Evolutionary conservation across 1,140 invertebrate species (phyloP), one percentile per base, ranked within the genome.

Genomic region (Microplitis mediator): DNA sequence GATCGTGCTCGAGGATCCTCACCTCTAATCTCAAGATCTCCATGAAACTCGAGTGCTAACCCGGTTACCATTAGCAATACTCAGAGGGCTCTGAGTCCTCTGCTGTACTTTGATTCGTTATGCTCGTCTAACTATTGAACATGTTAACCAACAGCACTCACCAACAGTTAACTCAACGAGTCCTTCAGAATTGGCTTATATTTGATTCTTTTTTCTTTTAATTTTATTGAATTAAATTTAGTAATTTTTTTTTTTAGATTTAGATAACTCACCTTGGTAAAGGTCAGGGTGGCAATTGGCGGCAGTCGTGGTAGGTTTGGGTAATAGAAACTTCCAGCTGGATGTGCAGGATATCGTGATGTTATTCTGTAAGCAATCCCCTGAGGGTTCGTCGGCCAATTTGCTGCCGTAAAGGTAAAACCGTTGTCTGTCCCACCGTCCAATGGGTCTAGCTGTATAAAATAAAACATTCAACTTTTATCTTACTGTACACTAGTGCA

Each of bases 381-480:
- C 84, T 94, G 94, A 0, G 97, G 97, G 69, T 94, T 91, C 2
- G 96, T 97, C 52, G 94, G 92, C 92, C 95, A 96, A 87, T 98
- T 97, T 36, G 95, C 94, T 35, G 97, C 96, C 72, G 97, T 98
- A 85, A 99, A 99, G 65, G 97, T 97, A 84, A 97, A 95, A 0
- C 98, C 97, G 86, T 97, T 97, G 88, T 99, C 97, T 35, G 96
- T 98, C 56, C 98, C 98, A 31, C 97, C 97, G 88, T 99, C 98
- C 80, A 97, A 90, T 16, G 97, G 97, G 87, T 95, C 95, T 80
- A 97, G 91, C 94, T 95, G 85, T 52, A 79, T 76, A 77, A 63
- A 75, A 68, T 36, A 56, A 75, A 74, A 58, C 71, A 31, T 39
- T 14, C 6, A 70, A n/a, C 9, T 36, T 14, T 36, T 13, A 32